A percentile compares a stretch with the other conserved stretches of the same genome.
These are phyloP conservation scores for Pseudomyrmex sp. DNA, from an alignment of 1,140 invertebrate genomes.

Conservation along the genomic window DNA sequence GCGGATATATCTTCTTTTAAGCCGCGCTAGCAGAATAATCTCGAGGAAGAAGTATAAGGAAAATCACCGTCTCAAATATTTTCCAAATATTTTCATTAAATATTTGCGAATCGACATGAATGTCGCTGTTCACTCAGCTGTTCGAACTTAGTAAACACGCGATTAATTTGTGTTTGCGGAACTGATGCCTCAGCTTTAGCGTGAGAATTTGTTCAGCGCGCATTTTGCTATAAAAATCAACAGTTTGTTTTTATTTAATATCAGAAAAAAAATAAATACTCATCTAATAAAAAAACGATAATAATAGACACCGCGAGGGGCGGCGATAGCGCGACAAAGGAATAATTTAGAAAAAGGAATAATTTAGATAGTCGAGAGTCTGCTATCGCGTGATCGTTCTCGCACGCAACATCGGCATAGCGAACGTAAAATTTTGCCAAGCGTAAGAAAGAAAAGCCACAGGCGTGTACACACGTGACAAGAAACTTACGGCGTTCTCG, in stretches of 20 bases:
- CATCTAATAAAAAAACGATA: neutral
- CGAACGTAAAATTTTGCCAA: constrained; percentile 3
- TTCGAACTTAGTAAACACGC: constrained; percentile 15
- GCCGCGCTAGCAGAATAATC: neutral
- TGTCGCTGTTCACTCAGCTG: neutral
- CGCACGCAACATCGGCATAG: constrained; percentile 14
- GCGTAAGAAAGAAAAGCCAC: neutral
- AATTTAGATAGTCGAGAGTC: constrained; percentile 9
- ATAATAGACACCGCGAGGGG: constrained; percentile 15
- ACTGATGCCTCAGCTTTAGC: neutral
- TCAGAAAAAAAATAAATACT: constrained; percentile 8
- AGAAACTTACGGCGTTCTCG: constrained; percentile 96
- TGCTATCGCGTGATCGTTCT: constrained; percentile 26
- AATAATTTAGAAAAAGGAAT: neutral
- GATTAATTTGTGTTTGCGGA: neutral
- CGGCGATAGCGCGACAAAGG: neutral
- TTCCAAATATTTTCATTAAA: constrained; percentile 29
- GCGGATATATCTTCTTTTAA: constrained; percentile 15
- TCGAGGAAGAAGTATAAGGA: neutral
- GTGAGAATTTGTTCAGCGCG: neutral
- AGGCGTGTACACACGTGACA: neutral
- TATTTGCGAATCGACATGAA: neutral
- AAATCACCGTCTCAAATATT: constrained; percentile 28
- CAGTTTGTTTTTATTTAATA: constrained; percentile 1
- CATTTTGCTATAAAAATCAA: constrained; percentile 16